Base-by-base conservation (phyloP, 2,888 invertebrate genomes). In the Tiliacea citrago region DNA sequence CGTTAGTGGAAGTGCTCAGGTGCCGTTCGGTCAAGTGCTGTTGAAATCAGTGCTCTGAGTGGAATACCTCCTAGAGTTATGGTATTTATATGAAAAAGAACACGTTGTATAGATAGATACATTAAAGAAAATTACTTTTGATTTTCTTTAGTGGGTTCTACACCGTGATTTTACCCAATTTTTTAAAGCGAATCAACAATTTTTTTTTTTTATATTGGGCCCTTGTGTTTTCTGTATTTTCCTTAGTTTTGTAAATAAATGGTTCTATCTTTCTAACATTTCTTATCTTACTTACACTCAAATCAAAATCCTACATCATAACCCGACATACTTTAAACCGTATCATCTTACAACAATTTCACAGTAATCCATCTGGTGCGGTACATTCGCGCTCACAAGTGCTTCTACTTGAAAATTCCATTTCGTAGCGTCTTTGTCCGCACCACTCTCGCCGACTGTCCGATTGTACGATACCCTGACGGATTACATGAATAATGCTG, bases 381-480 rank as follows among this genome's bases (percentile, higher is more conserved):
- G 76, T 81, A 86, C 84, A 75, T 71, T 78, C 77, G 29, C 67
- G 76, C 75, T 67, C 80, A 87, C 81, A 87, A 86, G 85, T 86
- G 86, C 68, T 82, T 79, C 88, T 86, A 89, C 91, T 91, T 89
- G 89, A 91, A 91, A 91, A 91, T 90, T 91, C 91, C 90, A 91
- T 91, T 91, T 91, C 89, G 89, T 75, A 84, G 77, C 86, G 82
- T 87, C 90, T 91, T 90, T 91, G 91, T 91, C 86, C 86, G 86
- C 76, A 72, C 83, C 84, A 87, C 87, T 88, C 85, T 80, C 81
- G 73, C 84, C 88, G 79, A 85, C 88, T 89, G 90, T 88, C 91
- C 89, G 88, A 90, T 91, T 90, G 88, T 88, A 69, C 86, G 88
- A 87, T 88, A 88, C 83, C 83, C 75, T 79, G 77, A 81, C 81